Percentiles rank a stretch among this genome's conserved stretches.
These are phyloP conservation scores for Aelia acuminata DNA, from an alignment of 2,888 invertebrate species.

Conservation along the genomic window DNA sequence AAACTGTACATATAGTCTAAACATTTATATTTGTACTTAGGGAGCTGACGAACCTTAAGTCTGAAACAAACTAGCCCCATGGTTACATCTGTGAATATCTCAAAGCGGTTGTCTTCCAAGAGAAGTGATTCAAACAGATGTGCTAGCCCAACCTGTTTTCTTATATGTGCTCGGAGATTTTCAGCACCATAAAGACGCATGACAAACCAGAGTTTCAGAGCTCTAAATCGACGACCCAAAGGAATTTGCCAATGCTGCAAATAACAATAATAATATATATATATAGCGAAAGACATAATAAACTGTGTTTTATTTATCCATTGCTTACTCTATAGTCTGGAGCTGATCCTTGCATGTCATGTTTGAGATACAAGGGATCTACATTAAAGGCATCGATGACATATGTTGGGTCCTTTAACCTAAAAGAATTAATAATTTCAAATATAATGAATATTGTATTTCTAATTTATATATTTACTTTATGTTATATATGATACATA, in stretches of 20 bases:
- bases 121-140: conserved; percentile 89
- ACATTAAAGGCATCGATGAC: conserved; percentile 97
- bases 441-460: no score
- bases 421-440: conserved; percentile 61
- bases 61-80: conserved; percentile 98
- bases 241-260: conserved; percentile 95
- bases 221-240: conserved; percentile 90
- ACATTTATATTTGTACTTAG: neutral
- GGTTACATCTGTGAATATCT: conserved; percentile 89
- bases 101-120: conserved; percentile 84
- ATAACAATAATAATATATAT: conserved; percentile 52
- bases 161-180: conserved; percentile 88
- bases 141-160: conserved; percentile 88
- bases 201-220: conserved; percentile 96
- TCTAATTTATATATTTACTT: no score
- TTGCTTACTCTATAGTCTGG: conserved; percentile 86
- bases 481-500: no score
- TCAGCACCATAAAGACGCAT: conserved; percentile 89
- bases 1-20: no score
- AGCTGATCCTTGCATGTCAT: conserved; percentile 89
- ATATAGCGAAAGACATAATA: neutral
- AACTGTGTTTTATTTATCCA: neutral
- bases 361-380: conserved; percentile 96
- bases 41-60: conserved; percentile 76
- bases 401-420: conserved; percentile 86